Evolutionary conservation across 2,888 invertebrate species (phyloP), one percentile per base, ranked within the genome.

Genomic region (Microdon myrmicae): DNA sequence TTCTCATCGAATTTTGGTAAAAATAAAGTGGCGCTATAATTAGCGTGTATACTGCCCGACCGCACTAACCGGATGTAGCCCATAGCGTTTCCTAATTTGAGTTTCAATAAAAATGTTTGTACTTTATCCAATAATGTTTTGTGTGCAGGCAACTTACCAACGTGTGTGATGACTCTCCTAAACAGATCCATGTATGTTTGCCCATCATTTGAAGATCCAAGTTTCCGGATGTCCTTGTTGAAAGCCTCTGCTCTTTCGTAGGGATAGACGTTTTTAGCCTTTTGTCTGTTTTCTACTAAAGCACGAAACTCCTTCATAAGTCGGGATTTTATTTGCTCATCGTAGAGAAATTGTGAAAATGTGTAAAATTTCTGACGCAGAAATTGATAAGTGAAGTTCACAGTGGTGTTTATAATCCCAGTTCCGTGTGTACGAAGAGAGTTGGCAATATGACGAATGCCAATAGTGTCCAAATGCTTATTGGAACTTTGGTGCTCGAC

Each of bases 291-390:
- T 28, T 96, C 95, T 61, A 88, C 85, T 73, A 95, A 92, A 74
- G 86, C 87, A 69, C 91, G 86, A 61, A 92, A 83, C 77, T 96
- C 96, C 79, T 95, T 94, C 68, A 94, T 85, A 2, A 99, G 83
- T 49, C 95, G 85, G 0, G 96, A 96, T 79, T 97, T 96, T 38
- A 99, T 96, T 73, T 96, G 96, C 79, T 99, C 99, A 76, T 98
- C 97, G 75, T 91, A 97, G 79, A 99, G 87, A 77, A 98, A 98
- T 79, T 97, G 96, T 0, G 97, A 97, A 77, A 99, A 94, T 1
- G 90, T 90, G 71, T 90, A 91, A 73, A 99, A 90, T 78, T 97
- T 96, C 70, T 93, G 90, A 68, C 93, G 86, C 68, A 98, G 82
- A 80, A 96, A 97, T 80, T 96, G 96, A 80, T 95, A 95, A 0